phyloP scores from a whole-genome alignment of 2,888 invertebrate genomes.

The Tricholauxania praeusta region DNA sequence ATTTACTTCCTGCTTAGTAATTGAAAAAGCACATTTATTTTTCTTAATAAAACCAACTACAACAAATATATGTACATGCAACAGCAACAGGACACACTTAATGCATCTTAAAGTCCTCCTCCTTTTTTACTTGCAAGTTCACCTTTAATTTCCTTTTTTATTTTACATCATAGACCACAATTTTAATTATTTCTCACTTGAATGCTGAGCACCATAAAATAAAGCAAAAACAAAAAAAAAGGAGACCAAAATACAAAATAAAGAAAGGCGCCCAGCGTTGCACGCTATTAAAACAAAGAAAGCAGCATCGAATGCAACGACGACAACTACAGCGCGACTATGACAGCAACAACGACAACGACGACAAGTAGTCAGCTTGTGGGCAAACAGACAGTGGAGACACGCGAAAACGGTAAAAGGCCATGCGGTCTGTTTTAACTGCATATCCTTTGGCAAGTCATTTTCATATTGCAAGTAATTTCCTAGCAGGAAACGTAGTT shows the following conservation, averaged over 20 bases:
- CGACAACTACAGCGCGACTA: constrained; percentile 14
- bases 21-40: too few species aligned
- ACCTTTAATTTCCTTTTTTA: too few species aligned
- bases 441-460: constrained; percentile 61
- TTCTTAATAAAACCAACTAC: too few species aligned
- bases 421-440: constrained; percentile 61
- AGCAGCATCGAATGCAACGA: background rate
- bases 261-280: constrained; percentile 15
- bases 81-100: too few species aligned
- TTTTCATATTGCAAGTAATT: constrained; percentile 55
- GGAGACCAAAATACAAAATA: background rate
- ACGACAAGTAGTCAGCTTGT: background rate
- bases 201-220: constrained; percentile 15
- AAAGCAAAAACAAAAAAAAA: constrained; percentile 26
- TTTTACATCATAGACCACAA: constrained; percentile 9
- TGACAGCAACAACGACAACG: constrained; percentile 3
- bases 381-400: background rate
- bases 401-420: constrained; percentile 9
- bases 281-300: constrained; percentile 17
- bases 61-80: too few species aligned
- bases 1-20: too few species aligned
- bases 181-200: constrained; percentile 31
- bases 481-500: constrained; percentile 3
- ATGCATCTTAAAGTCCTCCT: too few species aligned
- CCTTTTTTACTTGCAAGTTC: too few species aligned